Evolutionary conservation across 2,888 invertebrate species (phyloP).

Genomic region (Petrolisthes manimaculis): DNA sequence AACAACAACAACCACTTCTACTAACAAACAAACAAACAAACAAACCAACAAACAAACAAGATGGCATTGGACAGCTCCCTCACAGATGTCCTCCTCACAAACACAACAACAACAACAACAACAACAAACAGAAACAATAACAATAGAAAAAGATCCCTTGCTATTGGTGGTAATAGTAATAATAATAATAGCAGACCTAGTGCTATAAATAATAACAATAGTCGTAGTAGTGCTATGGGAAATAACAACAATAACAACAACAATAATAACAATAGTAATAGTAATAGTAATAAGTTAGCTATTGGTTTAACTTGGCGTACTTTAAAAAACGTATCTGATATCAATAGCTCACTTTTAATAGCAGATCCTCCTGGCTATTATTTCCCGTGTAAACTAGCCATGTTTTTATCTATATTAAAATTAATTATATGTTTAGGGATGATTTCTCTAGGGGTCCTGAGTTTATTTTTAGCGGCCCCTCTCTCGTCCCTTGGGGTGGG

Average conservation of each 20-base stretch:
- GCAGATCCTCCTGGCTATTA: conserved; percentile 40
- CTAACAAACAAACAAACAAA: neutral
- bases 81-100: neutral
- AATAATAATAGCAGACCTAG: too few species aligned
- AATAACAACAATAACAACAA: too few species aligned
- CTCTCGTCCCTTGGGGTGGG: conserved; percentile 58
- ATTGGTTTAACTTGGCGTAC: conserved; percentile 47
- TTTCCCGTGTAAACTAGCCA: conserved; percentile 60
- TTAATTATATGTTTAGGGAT: conserved; percentile 48
- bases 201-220: too few species aligned
- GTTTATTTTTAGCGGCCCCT: conserved; percentile 44
- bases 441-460: conserved; percentile 48
- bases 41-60: neutral
- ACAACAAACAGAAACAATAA: too few species aligned
- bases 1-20: too few species aligned
- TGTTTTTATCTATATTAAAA: conserved; percentile 54
- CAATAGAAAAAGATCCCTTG: too few species aligned
- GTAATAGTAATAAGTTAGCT: neutral
- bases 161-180: too few species aligned
- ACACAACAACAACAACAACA: neutral
- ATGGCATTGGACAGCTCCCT: conserved; percentile 3
- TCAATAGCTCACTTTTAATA: conserved; percentile 10
- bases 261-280: neutral
- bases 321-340: conserved; percentile 44
- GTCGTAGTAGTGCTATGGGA: neutral